phyloP scores from a whole-genome alignment of 2,888 invertebrate genomes.

The Tethea ocularis region DNA sequence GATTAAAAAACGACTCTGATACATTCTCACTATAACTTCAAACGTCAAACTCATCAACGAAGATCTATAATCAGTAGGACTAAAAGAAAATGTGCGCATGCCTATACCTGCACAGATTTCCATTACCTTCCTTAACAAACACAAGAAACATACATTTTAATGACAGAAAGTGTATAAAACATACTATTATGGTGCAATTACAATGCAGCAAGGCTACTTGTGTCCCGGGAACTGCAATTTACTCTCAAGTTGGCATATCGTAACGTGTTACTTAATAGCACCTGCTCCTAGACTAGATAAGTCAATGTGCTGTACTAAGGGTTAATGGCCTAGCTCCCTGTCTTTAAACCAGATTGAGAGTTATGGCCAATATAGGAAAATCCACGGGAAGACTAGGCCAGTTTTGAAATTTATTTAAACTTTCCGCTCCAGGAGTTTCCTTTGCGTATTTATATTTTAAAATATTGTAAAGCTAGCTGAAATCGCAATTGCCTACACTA shows the following conservation, averaged over 20 bases:
- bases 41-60: background rate
- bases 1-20: background rate
- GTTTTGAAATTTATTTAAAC: background rate
- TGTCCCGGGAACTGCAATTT: slow-evolving; percentile 3
- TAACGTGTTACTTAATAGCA: slow-evolving; percentile 46
- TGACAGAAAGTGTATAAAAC: slow-evolving; percentile 9
- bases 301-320: background rate
- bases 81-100: background rate
- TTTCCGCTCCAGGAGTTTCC: background rate
- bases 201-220: background rate
- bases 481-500: background rate
- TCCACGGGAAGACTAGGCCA: background rate
- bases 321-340: slow-evolving; percentile 4
- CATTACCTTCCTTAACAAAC: slow-evolving; percentile 7
- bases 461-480: background rate
- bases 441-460: background rate
- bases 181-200: slow-evolving; percentile 3
- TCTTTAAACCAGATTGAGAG: slow-evolving; percentile 2
- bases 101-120: background rate
- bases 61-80: background rate
- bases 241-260: slow-evolving; percentile 8
- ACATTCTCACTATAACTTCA: background rate
- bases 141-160: slow-evolving; percentile 2
- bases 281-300: slow-evolving; percentile 26
- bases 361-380: background rate